Conservation (phyloP, 2,797 vertebrate species). For the Sebastes elongatus region DNA sequence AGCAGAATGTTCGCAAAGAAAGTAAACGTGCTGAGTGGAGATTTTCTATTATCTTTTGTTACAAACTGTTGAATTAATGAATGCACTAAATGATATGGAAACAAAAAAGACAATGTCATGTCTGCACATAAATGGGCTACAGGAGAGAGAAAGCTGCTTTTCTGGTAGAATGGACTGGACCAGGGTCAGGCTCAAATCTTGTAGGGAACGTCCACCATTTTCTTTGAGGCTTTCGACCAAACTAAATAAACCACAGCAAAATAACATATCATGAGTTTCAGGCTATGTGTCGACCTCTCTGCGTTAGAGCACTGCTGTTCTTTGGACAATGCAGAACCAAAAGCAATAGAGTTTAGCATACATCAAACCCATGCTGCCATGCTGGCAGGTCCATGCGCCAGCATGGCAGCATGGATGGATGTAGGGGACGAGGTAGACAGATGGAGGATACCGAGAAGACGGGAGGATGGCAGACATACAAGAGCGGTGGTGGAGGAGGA, state of each 20-base stretch:
- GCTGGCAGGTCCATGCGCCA: constrained; percentile 31
- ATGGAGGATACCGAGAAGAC: constrained; percentile 55
- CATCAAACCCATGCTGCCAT: constrained; percentile 30
- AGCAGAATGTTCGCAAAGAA: background rate
- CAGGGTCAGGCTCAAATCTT: background rate
- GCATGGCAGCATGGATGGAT: constrained; percentile 27
- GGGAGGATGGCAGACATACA: constrained; percentile 39
- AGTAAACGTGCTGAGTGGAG: background rate
- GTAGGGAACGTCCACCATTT: background rate
- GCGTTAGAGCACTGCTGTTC: background rate
- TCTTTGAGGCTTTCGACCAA: background rate
- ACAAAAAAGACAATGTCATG: background rate
- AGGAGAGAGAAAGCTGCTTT: background rate
- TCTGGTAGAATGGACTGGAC: background rate
- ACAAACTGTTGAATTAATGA: background rate
- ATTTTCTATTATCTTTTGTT: background rate
- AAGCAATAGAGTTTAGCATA: constrained; percentile 19
- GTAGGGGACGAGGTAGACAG: constrained; percentile 45
- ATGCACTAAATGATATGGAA: background rate
- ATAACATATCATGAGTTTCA: background rate
- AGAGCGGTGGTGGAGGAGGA: background rate
- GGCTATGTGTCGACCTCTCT: background rate
- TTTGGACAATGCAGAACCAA: background rate
- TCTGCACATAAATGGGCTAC: background rate
- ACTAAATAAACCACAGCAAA: background rate